These are phyloP conservation scores for Anthophora plumipes DNA, from an alignment of 2,888 invertebrate species.

Conservation along the genomic window DNA sequence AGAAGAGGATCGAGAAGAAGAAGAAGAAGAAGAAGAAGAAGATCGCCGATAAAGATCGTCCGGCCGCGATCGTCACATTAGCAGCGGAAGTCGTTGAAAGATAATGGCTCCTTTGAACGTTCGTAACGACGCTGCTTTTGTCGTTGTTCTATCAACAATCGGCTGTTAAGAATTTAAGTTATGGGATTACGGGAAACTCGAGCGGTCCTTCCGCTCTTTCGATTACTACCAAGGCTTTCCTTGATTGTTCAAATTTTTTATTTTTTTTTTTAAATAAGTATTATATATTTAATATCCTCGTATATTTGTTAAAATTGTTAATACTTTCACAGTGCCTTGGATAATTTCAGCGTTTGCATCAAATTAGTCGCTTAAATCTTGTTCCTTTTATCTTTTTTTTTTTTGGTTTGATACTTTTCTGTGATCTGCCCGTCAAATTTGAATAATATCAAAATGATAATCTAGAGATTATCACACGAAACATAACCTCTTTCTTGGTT, in stretches of 20 bases:
- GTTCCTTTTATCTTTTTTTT: no score
- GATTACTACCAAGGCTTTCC: constrained; percentile 38
- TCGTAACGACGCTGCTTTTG: constrained; percentile 55
- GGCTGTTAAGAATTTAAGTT: constrained; percentile 50
- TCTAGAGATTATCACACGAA: background rate
- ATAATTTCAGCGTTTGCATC: no score
- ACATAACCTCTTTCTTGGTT: background rate
- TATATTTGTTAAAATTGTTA: background rate
- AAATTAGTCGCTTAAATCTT: no score
- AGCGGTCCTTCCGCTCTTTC: constrained; percentile 49
- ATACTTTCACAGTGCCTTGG: no score
- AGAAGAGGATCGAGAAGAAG: constrained; percentile 61
- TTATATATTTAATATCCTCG: background rate
- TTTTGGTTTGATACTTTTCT: no score
- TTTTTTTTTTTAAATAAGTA: constrained; percentile 15
- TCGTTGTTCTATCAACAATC: constrained; percentile 56
- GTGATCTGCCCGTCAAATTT: no score
- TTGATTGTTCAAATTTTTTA: background rate
- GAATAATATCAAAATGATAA: no score
- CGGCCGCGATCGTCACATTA: constrained; percentile 69
- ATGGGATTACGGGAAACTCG: constrained; percentile 61
- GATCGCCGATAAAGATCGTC: constrained; percentile 71
- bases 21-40: constrained; percentile 59
- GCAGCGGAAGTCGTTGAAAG: constrained; percentile 70
- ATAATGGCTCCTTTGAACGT: constrained; percentile 70